A percentile compares a stretch with the other conserved stretches of the same genome.
Evolutionary conservation across 92 coral and sea anemone genomes (phyloP).

Genomic region (Muricea muricata): DNA sequence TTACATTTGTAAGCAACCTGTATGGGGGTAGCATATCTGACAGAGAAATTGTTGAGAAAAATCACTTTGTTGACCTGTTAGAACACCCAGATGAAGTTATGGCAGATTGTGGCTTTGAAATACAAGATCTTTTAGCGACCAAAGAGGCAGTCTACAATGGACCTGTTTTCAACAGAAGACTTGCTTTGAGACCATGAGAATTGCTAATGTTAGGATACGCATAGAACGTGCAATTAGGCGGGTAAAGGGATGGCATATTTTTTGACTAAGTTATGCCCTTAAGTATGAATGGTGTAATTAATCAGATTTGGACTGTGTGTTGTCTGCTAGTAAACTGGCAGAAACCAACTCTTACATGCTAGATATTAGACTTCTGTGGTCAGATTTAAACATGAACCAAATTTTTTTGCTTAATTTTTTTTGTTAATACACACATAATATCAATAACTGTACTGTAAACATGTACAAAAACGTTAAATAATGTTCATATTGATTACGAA

Average conservation of each 20-base stretch:
- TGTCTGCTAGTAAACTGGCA: slow-evolving; percentile 70
- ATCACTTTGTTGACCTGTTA: slow-evolving; percentile 56
- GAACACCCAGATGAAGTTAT: slow-evolving; percentile 59
- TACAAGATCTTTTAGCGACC: slow-evolving; percentile 63
- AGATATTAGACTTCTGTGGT: slow-evolving; percentile 8
- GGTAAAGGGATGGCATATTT: slow-evolving; percentile 73
- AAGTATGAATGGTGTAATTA: slow-evolving; percentile 63
- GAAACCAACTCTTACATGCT: slow-evolving; percentile 57
- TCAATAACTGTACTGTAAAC: no score
- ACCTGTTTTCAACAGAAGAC: slow-evolving; percentile 68
- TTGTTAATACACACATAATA: no score
- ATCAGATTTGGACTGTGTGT: slow-evolving; percentile 69
- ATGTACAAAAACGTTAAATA: no score
- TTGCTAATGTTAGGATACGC: slow-evolving; percentile 71
- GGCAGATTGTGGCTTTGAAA: slow-evolving; percentile 73
- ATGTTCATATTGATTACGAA: no score
- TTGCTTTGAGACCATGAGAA: slow-evolving; percentile 66
- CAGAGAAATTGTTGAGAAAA: slow-evolving; percentile 62
- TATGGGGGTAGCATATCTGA: slow-evolving; percentile 74
- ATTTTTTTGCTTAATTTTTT: no score
- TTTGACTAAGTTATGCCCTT: slow-evolving; percentile 70
- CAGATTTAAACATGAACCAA: neutral
- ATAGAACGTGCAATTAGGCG: slow-evolving; percentile 71
- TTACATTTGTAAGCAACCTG: slow-evolving; percentile 66
- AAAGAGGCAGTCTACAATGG: slow-evolving; percentile 45